Conservation (phyloP, 2,797 vertebrate species). For the Sebastes hubbsi region DNA sequence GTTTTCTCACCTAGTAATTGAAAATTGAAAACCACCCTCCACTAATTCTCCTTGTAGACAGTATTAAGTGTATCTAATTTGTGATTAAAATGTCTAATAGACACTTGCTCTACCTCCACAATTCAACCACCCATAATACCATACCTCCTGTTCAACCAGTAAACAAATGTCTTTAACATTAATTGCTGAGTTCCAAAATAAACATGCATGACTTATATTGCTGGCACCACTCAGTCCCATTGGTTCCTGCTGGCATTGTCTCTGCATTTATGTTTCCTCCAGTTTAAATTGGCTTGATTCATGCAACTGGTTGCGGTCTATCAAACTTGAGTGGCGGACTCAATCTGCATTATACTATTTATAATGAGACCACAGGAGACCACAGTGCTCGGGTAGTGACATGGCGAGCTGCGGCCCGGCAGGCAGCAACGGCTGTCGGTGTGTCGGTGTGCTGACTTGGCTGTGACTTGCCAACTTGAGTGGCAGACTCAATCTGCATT, state of each 20-base stretch:
- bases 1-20: not conserved
- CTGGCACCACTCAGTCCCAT: not conserved
- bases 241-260: not conserved
- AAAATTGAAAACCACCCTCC: not conserved
- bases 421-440: too few relatives aligned
- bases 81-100: not conserved
- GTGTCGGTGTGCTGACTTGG: too few relatives aligned
- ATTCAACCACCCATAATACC: not conserved
- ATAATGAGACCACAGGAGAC: not conserved
- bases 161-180: not conserved
- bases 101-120: not conserved
- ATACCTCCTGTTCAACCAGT: not conserved
- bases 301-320: not conserved
- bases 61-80: not conserved
- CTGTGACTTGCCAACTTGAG: too few relatives aligned
- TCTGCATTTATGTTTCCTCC: not conserved
- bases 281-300: not conserved
- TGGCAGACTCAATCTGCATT: not conserved
- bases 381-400: too few relatives aligned
- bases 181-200: not conserved
- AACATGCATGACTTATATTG: not conserved
- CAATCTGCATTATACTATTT: not conserved
- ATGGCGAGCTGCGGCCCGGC: too few relatives aligned
- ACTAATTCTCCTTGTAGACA: not conserved
- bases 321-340: not conserved